A percentile compares a stretch with the other conserved stretches of the same genome.
These are phyloP conservation scores for Sebastes umbrosus DNA, from an alignment of 2,797 vertebrate species.

Conservation along the genomic window DNA sequence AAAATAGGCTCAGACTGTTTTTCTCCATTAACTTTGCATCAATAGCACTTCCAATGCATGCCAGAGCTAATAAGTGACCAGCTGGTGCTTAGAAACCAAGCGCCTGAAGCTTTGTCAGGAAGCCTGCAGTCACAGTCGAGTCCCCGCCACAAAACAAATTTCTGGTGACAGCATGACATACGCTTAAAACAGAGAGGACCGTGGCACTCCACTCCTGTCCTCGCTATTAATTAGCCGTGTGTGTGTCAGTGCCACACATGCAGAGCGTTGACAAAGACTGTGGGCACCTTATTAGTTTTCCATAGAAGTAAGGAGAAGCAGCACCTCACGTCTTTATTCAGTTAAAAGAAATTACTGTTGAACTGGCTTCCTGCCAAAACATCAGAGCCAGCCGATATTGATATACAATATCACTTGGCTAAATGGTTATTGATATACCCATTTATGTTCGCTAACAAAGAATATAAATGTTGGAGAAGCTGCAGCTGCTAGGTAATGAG, in stretches of 20 bases:
- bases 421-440: background rate
- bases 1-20: slow-evolving; percentile 42
- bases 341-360: background rate
- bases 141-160: slow-evolving; percentile 51
- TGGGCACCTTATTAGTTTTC: slow-evolving; percentile 29
- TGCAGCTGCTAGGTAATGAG: slow-evolving; percentile 5
- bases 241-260: slow-evolving; percentile 13
- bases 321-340: background rate
- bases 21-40: slow-evolving; percentile 60
- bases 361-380: background rate
- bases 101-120: slow-evolving; percentile 49
- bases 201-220: slow-evolving; percentile 31
- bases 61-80: slow-evolving; percentile 69
- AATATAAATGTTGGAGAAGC: background rate
- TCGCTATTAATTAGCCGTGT: slow-evolving; percentile 58
- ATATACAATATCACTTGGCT: background rate
- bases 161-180: slow-evolving; percentile 59
- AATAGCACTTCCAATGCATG: slow-evolving; percentile 52
- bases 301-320: slow-evolving; percentile 4
- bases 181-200: slow-evolving; percentile 39
- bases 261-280: slow-evolving; percentile 21
- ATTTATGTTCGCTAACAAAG: background rate
- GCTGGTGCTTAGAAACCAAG: slow-evolving; percentile 56
- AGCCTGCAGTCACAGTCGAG: slow-evolving; percentile 43
- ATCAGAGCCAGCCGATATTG: background rate